Evolutionary conservation across 2,113 vertebrate species (phyloP).

Genomic region (Ploceus nigricollis): DNA sequence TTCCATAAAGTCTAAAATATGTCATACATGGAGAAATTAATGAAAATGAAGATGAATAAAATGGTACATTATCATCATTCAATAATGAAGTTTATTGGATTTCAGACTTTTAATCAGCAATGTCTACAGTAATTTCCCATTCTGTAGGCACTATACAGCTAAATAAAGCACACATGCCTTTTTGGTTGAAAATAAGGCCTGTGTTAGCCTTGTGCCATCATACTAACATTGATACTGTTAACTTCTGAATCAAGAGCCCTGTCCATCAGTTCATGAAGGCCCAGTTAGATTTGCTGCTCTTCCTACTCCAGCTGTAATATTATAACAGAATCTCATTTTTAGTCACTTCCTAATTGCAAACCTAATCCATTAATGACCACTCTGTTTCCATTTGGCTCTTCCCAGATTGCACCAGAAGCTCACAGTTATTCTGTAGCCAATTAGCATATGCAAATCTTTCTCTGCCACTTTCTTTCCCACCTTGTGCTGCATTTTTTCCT

Average conservation of each 20-base stretch:
- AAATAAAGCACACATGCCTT: not conserved
- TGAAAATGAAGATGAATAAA: constrained; percentile 22
- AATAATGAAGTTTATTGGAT: constrained; percentile 43
- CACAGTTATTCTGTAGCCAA: not conserved
- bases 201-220: not conserved
- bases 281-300: not conserved
- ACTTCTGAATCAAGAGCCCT: not conserved
- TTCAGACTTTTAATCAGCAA: constrained; percentile 27
- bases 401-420: not conserved
- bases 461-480: not conserved
- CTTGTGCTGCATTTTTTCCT: not conserved
- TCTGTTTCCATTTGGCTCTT: not conserved
- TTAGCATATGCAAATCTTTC: not conserved
- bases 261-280: not conserved
- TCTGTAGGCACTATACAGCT: not conserved
- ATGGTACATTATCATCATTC: not conserved
- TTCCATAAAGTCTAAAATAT: constrained; percentile 34
- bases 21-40: constrained; percentile 13
- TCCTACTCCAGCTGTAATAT: not conserved
- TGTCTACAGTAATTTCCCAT: constrained; percentile 48
- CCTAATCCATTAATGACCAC: not conserved
- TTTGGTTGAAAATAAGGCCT: not conserved
- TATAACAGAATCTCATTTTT: not conserved
- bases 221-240: not conserved
- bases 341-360: not conserved